Base-by-base conservation (phyloP, 2,113 vertebrate species). In the Phyllostomus discolor region DNA sequence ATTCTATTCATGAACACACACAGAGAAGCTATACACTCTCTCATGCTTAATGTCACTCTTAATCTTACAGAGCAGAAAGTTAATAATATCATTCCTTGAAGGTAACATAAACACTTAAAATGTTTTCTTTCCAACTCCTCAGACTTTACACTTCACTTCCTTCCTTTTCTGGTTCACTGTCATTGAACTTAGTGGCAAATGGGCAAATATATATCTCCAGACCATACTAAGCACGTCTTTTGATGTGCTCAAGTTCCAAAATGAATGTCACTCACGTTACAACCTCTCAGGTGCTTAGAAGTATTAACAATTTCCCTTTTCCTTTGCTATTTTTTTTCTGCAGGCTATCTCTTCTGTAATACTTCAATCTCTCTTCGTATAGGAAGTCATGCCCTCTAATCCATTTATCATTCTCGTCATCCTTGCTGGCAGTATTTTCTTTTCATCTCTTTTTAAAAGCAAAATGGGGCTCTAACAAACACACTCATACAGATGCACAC, bases 61-160 rank as follows among this genome's bases (percentile, higher is more conserved):
- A 93, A 97, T 97, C 90, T 94, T 92, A 94, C 57, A 76, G 69
- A 92, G 43, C 46, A 93, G 72, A 85, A 88, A 92, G 92, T 86
- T 95, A 88, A 96, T 95, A 92, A 97, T 90, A 96, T 86, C 91
- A 92, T 91, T 95, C 81, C 94, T 94, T 95, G n/a, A 95, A 97
- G 76, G 90, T 82, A 96, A 95, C 90, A 94, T 33, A 94, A 70
- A 96, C 69, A 92, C 75, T 96, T 95, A 79, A 94, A 95, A 92
- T 66, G 24, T 95, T 97, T 97, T 90, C 94, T 80, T 88, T 91
- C 88, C 64, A 89, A 91, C 73, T 96, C 96, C 91, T 95, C n/a
- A 59, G 59, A 91, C 73, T 97, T 97, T 67, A 84, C 75, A 96
- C 95, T 87, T 91, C 75, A 91, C 83, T 97, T 97, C 79, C 52